Conservation (phyloP, 2,113 vertebrate species). For the Salvelinus sp. region DNA sequence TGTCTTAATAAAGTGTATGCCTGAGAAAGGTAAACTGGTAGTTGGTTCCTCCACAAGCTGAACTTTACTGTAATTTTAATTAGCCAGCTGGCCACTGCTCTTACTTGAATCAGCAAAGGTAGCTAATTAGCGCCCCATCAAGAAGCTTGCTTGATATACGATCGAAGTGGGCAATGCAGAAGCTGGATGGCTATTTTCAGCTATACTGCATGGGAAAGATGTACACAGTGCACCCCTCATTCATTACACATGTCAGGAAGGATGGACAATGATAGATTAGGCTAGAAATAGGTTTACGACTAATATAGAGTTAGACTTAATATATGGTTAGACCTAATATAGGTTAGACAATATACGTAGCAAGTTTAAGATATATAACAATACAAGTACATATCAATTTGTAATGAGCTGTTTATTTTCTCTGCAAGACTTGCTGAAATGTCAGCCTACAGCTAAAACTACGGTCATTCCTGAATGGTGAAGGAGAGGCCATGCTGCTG, state of each 20-base stretch:
- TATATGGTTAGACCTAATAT: too few species aligned
- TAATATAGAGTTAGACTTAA: not conserved
- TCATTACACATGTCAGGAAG: not conserved
- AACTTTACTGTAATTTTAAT: too few species aligned
- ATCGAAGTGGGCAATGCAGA: slow-evolving; percentile 22
- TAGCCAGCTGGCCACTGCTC: not conserved
- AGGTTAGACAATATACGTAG: too few species aligned
- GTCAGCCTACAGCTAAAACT: not conserved
- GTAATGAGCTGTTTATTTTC: not conserved
- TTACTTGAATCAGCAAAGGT: not conserved
- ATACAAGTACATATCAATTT: not conserved
- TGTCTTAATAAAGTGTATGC: too few species aligned
- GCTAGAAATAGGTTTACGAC: too few species aligned
- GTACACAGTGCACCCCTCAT: not conserved
- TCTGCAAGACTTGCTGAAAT: not conserved
- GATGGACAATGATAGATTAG: too few species aligned
- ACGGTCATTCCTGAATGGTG: too few species aligned
- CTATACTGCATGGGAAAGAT: slow-evolving; percentile 32
- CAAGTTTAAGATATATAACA: too few species aligned
- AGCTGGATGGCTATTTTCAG: slow-evolving; percentile 55
- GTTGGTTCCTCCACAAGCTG: too few species aligned
- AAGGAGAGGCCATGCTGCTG: too few species aligned
- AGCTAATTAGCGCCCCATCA: slow-evolving; percentile 17
- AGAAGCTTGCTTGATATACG: slow-evolving; percentile 28
- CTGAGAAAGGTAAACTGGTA: too few species aligned